Evolutionary conservation across 2,888 invertebrate species (phyloP), one percentile per base, ranked within the genome.

Genomic region (Sturmia bella): DNA sequence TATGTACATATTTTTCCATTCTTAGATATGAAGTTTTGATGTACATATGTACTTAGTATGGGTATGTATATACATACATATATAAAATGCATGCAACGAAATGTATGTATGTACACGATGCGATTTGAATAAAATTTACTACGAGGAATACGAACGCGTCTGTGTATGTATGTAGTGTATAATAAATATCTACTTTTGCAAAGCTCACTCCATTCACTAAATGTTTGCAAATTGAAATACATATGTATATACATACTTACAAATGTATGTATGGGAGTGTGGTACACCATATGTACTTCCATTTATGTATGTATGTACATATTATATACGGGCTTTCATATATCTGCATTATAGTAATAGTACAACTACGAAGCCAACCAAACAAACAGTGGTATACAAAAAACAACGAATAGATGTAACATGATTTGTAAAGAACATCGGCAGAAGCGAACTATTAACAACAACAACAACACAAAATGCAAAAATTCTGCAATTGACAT

Each of bases 131-230:
- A 80, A 63, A 77, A 61, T 76, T 76, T 76, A 76, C 76, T 76
- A 76, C 48, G 43, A 24, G 27, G 43, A 54, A 76, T 54, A 56
- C 54, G 37, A 63, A 27, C 54, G 48, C n/a, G 37, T 21, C 48
- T 69, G 64, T 27, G 27, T 69, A 19, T 83, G 43, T 79, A 66
- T 83, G 56, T 37, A 7, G n/a, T 79, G 21, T 83, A 69, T 79
- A 32, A 6, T n/a, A 4, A 1, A 37, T 74, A 13, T 79, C 21
- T 83, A 64, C 77, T 66, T 66, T 39, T 83, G 81, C 84, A 81
- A 83, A 78, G 83, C 83, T 76, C 84, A 82, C 74, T 82, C 82
- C 82, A 82, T 82, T 82, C 82, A 82, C 78, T 75, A 82, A 82
- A 78, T 61, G 68, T 64, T 32, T 54, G 45, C 32, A 15, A 19